phyloP scores from a whole-genome alignment of 2,888 invertebrate genomes.

The Rhagophthalmus giganteus region DNA sequence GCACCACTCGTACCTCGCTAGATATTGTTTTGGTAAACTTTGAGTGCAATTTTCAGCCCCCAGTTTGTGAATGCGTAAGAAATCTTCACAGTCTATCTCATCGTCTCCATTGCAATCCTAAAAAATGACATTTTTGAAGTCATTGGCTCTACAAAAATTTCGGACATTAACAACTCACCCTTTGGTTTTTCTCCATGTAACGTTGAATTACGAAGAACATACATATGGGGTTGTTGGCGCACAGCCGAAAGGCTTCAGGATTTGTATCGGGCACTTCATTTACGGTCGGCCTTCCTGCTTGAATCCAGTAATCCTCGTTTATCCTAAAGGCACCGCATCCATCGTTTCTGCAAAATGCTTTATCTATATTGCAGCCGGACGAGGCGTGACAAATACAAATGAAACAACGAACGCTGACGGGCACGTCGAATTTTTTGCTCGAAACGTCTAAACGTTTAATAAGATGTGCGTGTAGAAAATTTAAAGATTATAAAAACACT shows the following conservation, averaged over 20 bases:
- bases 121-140: neutral
- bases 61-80: slow-evolving; percentile 1
- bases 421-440: slow-evolving; percentile 2
- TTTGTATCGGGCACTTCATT: neutral
- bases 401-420: slow-evolving; percentile 3
- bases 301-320: slow-evolving; percentile 1
- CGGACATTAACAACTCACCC: too few relatives aligned
- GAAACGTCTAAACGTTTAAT: neutral
- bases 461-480: neutral
- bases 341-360: neutral
- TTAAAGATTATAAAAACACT: neutral
- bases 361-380: neutral
- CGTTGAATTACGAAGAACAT: slow-evolving; percentile 1
- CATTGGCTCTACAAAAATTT: neutral
- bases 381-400: slow-evolving; percentile 9
- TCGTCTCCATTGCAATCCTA: slow-evolving; percentile 55
- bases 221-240: neutral
- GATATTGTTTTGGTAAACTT: neutral
- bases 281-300: slow-evolving; percentile 3
- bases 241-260: neutral
- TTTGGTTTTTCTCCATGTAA: slow-evolving; percentile 7
- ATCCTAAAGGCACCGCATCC: slow-evolving; percentile 6
- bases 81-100: neutral
- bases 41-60: neutral
- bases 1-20: neutral